phyloP scores from a whole-genome alignment of 2,113 vertebrate species.

The Atlantisia rogersi region DNA sequence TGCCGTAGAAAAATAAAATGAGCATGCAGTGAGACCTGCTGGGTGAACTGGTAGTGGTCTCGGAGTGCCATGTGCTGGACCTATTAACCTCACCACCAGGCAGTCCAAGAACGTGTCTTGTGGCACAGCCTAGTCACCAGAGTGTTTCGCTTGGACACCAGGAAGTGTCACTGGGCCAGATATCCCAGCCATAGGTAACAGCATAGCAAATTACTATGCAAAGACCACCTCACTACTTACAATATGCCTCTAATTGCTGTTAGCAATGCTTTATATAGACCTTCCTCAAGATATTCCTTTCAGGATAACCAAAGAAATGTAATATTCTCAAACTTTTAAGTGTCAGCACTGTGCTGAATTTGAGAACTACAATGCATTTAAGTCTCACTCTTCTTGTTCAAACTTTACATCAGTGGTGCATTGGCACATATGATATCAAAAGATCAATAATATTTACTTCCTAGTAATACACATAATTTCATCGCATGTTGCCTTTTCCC shows the following conservation, averaged over 20 bases:
- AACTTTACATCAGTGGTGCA: accelerated
- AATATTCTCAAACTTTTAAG: not conserved
- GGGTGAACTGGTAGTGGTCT: not conserved
- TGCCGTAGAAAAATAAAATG: not conserved
- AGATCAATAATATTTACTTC: not conserved
- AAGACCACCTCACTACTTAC: accelerated
- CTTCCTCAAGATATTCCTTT: not conserved
- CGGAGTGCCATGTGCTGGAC: not conserved
- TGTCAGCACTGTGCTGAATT: not conserved
- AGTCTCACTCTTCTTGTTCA: not conserved
- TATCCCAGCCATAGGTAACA: not conserved
- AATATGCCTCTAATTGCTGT: not conserved
- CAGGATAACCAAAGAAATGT: not conserved
- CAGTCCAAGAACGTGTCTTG: accelerated
- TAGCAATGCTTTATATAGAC: not conserved
- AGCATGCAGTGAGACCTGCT: not conserved
- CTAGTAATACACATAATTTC: not conserved
- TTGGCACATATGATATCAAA: not conserved
- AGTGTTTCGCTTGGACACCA: not conserved
- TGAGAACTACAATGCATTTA: not conserved
- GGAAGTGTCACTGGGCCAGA: not conserved
- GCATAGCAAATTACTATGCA: not conserved
- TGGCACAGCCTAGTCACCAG: not conserved
- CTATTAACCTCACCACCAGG: not conserved
- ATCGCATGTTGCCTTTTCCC: not conserved